Percentiles rank a stretch among this genome's conserved stretches.
These are phyloP conservation scores for Benthosema pterotum DNA, from an alignment of 2,797 vertebrate genomes.

Conservation along the genomic window DNA sequence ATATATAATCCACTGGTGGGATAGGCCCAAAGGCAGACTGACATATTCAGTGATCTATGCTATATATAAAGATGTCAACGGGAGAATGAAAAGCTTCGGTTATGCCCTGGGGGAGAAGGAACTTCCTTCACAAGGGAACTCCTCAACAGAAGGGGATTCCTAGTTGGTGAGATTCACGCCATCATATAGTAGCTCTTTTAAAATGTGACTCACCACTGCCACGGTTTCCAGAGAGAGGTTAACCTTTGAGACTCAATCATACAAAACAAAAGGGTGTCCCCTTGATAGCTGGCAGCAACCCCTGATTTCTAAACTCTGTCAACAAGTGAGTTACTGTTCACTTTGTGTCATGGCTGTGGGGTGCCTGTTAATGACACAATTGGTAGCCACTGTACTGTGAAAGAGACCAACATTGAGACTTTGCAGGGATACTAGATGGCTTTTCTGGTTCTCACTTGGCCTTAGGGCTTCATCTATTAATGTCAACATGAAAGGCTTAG, in stretches of 20 bases:
- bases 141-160: conserved; percentile 50
- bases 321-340: conserved; percentile 54
- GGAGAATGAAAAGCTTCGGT: conserved; percentile 14
- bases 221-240: conserved; percentile 38
- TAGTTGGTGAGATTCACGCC: not conserved
- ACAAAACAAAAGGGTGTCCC: conserved; percentile 16
- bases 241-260: conserved; percentile 23
- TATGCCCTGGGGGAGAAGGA: conserved; percentile 33
- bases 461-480: conserved; percentile 14
- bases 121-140: conserved; percentile 41
- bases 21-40: conserved; percentile 12
- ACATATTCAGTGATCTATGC: conserved; percentile 17
- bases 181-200: conserved; percentile 10
- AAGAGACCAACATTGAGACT: conserved; percentile 24
- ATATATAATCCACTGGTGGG: conserved; percentile 34
- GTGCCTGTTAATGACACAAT: conserved; percentile 22
- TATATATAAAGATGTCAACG: conserved; percentile 26
- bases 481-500: conserved; percentile 2
- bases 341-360: conserved; percentile 21
- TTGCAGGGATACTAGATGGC: not conserved
- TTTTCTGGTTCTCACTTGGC: conserved; percentile 44
- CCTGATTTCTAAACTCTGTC: conserved; percentile 6
- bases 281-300: conserved; percentile 14
- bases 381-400: conserved; percentile 1
- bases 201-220: conserved; percentile 23